These are phyloP conservation scores for Pomacea canaliculata DNA, from an alignment of 2,888 invertebrate genomes.

Conservation along the genomic window DNA sequence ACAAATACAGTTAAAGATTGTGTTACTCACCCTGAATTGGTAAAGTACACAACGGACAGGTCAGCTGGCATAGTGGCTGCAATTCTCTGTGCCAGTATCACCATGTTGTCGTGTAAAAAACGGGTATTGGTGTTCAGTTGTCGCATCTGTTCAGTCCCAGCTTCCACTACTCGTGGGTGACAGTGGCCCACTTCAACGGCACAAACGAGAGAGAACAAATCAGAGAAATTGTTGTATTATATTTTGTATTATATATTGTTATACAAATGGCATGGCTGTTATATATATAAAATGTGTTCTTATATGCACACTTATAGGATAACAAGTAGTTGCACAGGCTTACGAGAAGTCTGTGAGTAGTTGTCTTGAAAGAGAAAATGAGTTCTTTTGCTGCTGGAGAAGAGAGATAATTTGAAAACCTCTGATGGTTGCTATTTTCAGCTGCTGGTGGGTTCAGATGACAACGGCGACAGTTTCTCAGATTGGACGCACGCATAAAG, in stretches of 20 bases:
- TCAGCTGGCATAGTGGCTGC: slow-evolving; percentile 86
- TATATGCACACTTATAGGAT: background rate
- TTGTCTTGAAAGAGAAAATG: no score
- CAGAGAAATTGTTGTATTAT: background rate
- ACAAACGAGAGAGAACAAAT: background rate
- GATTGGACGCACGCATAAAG: no score
- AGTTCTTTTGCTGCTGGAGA: no score
- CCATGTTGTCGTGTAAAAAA: slow-evolving; percentile 95
- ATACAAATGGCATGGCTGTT: background rate
- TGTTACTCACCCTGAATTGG: slow-evolving; percentile 86
- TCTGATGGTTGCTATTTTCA: no score
- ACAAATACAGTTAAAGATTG: no score
- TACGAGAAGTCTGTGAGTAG: no score
- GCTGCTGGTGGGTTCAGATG: no score
- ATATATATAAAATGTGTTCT: background rate
- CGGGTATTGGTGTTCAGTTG: slow-evolving; percentile 94
- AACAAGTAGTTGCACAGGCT: no score
- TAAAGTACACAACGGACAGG: slow-evolving; percentile 93
- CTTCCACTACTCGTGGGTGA: slow-evolving; percentile 92
- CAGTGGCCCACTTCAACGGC: slow-evolving; percentile 91
- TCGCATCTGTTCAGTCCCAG: slow-evolving; percentile 91
- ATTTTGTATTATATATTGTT: background rate
- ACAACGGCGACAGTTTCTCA: no score
- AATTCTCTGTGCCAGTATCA: slow-evolving; percentile 88
- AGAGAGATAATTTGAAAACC: no score